Evolutionary conservation across 2,797 vertebrate species (phyloP), one percentile per base, ranked within the genome.

Genomic region (Epinephelus awoara): DNA sequence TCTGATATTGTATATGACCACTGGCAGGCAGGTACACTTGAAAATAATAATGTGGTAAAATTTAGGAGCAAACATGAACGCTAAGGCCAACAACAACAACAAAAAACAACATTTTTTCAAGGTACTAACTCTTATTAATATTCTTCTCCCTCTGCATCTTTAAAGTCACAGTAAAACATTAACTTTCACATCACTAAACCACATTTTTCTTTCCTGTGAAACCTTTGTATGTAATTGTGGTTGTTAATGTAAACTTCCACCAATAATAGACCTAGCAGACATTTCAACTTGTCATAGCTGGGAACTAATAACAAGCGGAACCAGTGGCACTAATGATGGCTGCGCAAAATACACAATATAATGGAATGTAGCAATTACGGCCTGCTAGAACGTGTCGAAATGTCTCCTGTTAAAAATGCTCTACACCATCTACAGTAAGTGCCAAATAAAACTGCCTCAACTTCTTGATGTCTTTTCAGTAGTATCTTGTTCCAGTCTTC

Each of bases 21-120:
- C 72, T 61, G 71, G 70, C 56, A 79, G 72, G 23, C 15, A 27
- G 13, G 44, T 55, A 52, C 55, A 49, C 72, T 58, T 19, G 19
- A 7, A 61, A 40, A 23, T 67, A 75, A 64, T 27, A 44, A 51
- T 46, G 19, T 52, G 51, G 57, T 27, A 1, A 62, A 18, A 66
- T 59, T 29, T n/a, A 51, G 27, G n/a, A 58, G 25, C 9, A 46
- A 29, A 67, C 40, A n/a, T 34, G 8, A 61, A 13, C 42, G 19
- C 9, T 27, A 44, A 56, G 50, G 40, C 27, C 51, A 77, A 40
- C 18, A 40, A 47, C 12, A 59, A n/a, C 3, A 63, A n/a, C n/a
- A n/a, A n/a, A n/a, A 51, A 3, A 46, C 21, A 19, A 29, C 0
- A 44, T 15, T 10, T 44, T 56, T 29, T 40, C 29, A 14, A 14